These are phyloP conservation scores for Tor tambroides DNA, from an alignment of 2,113 vertebrate genomes.

Conservation along the genomic window DNA sequence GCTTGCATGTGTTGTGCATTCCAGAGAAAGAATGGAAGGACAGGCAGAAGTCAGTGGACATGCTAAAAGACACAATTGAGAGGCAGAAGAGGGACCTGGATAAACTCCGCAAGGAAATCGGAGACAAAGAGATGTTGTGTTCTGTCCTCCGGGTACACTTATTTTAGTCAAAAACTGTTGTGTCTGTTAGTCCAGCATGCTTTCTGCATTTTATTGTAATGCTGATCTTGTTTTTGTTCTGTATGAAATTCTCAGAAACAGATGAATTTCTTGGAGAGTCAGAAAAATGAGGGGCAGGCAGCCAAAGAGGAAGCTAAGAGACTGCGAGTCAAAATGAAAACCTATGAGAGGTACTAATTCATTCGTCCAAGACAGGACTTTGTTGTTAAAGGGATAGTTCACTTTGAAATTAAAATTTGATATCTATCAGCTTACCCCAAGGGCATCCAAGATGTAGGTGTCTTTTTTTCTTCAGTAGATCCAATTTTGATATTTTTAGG, in stretches of 20 bases:
- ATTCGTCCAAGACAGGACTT: neutral
- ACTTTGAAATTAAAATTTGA: no score
- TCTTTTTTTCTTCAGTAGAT: no score
- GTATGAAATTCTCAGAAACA: slow-evolving; percentile 82
- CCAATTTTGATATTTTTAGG: no score
- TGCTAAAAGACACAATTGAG: slow-evolving; percentile 83
- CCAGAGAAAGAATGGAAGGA: slow-evolving; percentile 87
- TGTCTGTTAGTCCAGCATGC: neutral
- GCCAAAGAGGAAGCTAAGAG: slow-evolving; percentile 85
- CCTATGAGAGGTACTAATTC: slow-evolving; percentile 81
- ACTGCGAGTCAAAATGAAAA: slow-evolving; percentile 84
- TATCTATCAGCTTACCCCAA: no score
- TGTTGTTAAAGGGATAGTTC: neutral
- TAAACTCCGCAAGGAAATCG: slow-evolving; percentile 77
- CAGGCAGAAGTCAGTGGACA: slow-evolving; percentile 79
- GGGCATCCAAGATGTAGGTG: no score
- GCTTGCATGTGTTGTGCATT: slow-evolving; percentile 46
- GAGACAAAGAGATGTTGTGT: slow-evolving; percentile 87
- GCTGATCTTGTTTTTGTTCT: neutral
- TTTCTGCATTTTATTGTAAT: neutral
- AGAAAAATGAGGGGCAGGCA: slow-evolving; percentile 81
- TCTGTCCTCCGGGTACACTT: slow-evolving; percentile 84
- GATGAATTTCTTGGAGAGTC: slow-evolving; percentile 90
- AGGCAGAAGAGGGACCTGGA: slow-evolving; percentile 85
- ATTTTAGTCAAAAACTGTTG: neutral